Conservation (phyloP, 30 jellyfish, hydroid and myxozoan species). For the Chrysaora quinquecirrha region DNA sequence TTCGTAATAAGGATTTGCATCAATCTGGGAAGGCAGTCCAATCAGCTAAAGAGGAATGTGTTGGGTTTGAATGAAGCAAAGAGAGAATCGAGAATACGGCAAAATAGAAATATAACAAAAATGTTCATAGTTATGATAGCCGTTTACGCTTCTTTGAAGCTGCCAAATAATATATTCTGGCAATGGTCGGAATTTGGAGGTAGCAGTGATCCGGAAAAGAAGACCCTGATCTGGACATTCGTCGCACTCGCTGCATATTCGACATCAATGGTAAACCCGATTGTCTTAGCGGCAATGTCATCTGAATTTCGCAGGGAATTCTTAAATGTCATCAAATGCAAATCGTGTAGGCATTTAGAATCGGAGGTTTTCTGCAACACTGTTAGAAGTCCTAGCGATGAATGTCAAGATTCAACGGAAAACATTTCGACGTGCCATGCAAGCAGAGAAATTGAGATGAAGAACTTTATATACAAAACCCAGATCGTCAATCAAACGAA, state of each 20-base stretch:
- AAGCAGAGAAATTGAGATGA: not conserved
- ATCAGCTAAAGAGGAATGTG: conserved; percentile 29
- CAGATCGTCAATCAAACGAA: not conserved
- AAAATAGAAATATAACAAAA: conserved; percentile 38
- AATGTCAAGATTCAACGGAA: not conserved
- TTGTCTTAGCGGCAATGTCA: conserved; percentile 69
- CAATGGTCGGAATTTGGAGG: conserved; percentile 72
- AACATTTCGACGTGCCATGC: not conserved
- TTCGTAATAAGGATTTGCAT: conserved; percentile 54
- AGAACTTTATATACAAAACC: not conserved
- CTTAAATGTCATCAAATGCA: conserved; percentile 42
- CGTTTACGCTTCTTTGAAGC: conserved; percentile 54
- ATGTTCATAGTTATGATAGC: conserved; percentile 71
- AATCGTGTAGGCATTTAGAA: conserved; percentile 4
- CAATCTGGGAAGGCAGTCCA: conserved; percentile 41
- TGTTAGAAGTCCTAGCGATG: not conserved
- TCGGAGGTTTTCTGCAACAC: not conserved
- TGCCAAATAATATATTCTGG: conserved; percentile 79
- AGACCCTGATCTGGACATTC: conserved; percentile 55
- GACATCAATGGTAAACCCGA: conserved; percentile 70
- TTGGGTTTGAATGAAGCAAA: conserved; percentile 47
- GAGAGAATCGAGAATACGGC: conserved; percentile 40
- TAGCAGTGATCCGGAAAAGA: conserved; percentile 14
- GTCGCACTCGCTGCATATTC: conserved; percentile 75
- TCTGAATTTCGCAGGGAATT: conserved; percentile 59